Conservation (phyloP, 2,113 vertebrate genomes). For the Upupa epops region DNA sequence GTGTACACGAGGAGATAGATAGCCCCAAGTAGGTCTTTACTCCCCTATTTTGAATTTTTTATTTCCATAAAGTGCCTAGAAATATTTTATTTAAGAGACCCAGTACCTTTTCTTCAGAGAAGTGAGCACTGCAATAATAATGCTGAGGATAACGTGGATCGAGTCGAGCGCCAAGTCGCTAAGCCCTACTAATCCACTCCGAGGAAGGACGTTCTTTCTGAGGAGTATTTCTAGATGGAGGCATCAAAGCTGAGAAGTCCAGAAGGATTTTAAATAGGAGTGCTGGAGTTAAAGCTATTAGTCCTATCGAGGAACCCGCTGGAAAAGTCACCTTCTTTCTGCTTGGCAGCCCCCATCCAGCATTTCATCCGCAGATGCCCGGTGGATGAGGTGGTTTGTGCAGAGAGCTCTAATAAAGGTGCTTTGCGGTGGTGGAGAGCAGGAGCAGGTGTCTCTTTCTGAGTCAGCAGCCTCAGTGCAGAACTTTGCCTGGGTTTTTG, state of each 20-base stretch:
- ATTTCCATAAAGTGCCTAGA: neutral
- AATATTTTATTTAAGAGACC: neutral
- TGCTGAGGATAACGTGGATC: neutral
- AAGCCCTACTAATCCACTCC: neutral
- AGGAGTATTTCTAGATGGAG: neutral
- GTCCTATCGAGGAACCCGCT: neutral
- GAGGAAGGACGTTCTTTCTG: neutral
- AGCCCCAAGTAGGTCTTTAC: neutral
- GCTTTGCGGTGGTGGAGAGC: neutral
- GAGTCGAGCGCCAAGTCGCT: neutral
- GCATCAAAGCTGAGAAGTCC: neutral
- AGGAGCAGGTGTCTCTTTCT: neutral
- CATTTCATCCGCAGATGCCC: neutral
- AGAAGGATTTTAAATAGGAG: neutral
- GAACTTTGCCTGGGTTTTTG: neutral
- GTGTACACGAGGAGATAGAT: neutral
- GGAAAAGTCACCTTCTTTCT: neutral
- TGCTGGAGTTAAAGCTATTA: neutral
- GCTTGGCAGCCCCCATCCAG: neutral
- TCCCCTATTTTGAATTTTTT: slow-evolving; percentile 16
- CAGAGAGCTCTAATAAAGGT: neutral
- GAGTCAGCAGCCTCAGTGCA: neutral
- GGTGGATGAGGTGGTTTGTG: neutral
- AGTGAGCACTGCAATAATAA: neutral
- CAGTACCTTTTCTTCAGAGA: neutral